These are phyloP conservation scores for Antheraea yamamai DNA, from an alignment of 2,888 invertebrate genomes.

Conservation along the genomic window DNA sequence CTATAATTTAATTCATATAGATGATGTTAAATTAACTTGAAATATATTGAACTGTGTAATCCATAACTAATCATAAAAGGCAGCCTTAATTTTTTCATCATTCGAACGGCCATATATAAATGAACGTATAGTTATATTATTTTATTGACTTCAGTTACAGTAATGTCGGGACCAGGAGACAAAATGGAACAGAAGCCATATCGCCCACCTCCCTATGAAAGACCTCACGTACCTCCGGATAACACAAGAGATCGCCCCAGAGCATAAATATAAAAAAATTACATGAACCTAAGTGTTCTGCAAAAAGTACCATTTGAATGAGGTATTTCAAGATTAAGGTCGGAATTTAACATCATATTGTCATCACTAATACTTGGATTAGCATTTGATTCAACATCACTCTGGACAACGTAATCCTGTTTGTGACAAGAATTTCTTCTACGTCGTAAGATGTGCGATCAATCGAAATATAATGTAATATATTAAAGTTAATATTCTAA, in stretches of 20 bases:
- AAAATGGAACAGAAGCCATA: slow-evolving; percentile 51
- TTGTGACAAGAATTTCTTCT: not conserved
- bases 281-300: not conserved
- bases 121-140: not conserved
- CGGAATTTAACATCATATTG: not conserved
- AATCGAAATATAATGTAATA: not conserved
- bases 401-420: not conserved
- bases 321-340: not conserved
- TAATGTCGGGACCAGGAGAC: slow-evolving; percentile 58
- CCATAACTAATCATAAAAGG: no score
- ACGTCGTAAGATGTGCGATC: not conserved
- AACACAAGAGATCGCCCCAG: slow-evolving; percentile 43
- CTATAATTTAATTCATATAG: no score
- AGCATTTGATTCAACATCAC: not conserved
- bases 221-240: slow-evolving; percentile 51
- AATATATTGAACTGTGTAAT: no score
- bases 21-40: no score
- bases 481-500: not conserved
- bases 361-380: not conserved
- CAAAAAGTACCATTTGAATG: not conserved
- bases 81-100: not conserved
- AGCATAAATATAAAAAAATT: slow-evolving; percentile 25
- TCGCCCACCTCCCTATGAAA: slow-evolving; percentile 55
- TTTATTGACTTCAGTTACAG: slow-evolving; percentile 25
- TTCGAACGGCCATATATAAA: not conserved